phyloP scores from a whole-genome alignment of 2,113 vertebrate genomes.

The Eira barbara region DNA sequence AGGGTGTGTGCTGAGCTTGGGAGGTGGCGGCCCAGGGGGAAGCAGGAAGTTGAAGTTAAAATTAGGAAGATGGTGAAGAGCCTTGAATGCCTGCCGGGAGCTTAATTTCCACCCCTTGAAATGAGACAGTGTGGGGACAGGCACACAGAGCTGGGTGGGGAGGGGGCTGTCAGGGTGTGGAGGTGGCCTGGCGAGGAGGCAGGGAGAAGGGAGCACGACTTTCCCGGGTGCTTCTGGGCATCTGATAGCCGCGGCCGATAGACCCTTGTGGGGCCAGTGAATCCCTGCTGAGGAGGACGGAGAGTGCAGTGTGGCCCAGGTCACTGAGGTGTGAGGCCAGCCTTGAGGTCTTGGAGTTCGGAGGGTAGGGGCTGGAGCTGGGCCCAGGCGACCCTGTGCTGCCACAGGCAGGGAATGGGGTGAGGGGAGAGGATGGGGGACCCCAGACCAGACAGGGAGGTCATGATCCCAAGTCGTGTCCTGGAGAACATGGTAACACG shows the following conservation, averaged over 20 bases:
- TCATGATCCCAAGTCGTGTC: not conserved
- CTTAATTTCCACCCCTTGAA: not conserved
- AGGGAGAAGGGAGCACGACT: not conserved
- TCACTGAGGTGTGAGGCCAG: not conserved
- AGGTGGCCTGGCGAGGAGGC: not conserved
- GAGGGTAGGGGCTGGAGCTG: rapidly evolving
- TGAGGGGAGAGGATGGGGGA: rapidly evolving
- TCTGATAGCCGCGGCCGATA: too few species aligned
- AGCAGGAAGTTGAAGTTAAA: not conserved
- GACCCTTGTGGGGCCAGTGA: too few species aligned
- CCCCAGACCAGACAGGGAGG: not conserved
- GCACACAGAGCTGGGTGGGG: not conserved
- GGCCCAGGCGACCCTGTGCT: not conserved
- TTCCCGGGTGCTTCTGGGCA: too few species aligned
- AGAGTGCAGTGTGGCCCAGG: not conserved
- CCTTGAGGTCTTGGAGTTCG: not conserved
- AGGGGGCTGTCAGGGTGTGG: not conserved
- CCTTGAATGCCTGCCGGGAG: not conserved
- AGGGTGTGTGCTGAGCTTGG: not conserved
- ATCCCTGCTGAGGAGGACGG: not conserved
- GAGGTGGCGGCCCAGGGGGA: not conserved
- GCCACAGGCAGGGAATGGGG: rapidly evolving
- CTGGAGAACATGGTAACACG: not conserved
- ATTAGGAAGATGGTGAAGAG: not conserved
- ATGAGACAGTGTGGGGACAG: not conserved